Evolutionary conservation across 2,888 invertebrate species (phyloP).

Genomic region (Aporophyla nigra): DNA sequence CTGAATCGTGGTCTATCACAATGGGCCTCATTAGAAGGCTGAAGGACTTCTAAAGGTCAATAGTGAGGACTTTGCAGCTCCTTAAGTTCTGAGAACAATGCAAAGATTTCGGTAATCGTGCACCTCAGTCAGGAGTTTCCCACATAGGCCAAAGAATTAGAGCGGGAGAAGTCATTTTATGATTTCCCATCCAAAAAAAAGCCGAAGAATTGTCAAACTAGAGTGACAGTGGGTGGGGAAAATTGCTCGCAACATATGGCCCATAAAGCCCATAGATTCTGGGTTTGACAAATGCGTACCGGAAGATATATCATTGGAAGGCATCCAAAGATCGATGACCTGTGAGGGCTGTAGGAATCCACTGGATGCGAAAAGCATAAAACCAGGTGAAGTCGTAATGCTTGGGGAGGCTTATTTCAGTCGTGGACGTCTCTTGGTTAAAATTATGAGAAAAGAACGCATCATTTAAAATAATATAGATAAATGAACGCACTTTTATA

Average conservation of each 20-base stretch:
- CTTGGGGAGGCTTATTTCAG: not conserved
- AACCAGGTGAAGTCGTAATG: not conserved
- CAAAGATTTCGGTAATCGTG: too few species aligned
- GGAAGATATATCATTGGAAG: not conserved
- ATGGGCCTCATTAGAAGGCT: too few species aligned
- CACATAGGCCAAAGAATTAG: too few species aligned
- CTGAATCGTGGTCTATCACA: too few species aligned
- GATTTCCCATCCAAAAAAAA: too few species aligned
- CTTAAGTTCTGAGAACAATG: too few species aligned
- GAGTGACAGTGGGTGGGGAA: not conserved
- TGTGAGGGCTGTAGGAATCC: not conserved
- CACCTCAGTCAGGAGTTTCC: too few species aligned
- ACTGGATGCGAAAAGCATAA: not conserved
- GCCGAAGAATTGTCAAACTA: too few species aligned
- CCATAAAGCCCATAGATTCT: not conserved
- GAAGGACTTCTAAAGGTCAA: too few species aligned
- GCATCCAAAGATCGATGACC: not conserved
- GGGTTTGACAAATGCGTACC: not conserved
- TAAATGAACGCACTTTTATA: constrained; percentile 28
- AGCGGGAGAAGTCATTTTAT: too few species aligned
- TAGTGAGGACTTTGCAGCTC: too few species aligned
- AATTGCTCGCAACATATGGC: not conserved
- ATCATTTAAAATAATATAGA: not conserved
- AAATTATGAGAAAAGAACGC: not conserved
- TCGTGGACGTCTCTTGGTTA: not conserved